phyloP scores from a whole-genome alignment of 2,888 invertebrate genomes.

The Tineola bisselliella region DNA sequence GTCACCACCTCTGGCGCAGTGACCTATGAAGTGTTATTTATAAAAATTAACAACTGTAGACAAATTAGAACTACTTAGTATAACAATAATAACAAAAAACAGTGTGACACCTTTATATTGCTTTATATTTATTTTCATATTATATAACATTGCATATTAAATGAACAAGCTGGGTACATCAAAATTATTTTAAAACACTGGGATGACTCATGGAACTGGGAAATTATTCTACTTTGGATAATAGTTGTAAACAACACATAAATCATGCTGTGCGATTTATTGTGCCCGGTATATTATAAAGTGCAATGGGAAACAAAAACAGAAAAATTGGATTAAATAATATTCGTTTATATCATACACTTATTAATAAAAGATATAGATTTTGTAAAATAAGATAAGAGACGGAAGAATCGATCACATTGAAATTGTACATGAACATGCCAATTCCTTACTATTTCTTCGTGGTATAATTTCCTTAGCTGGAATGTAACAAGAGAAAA shows the following conservation, averaged over 20 bases:
- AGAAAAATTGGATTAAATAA: not conserved
- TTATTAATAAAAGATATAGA: not conserved
- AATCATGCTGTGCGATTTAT: not conserved
- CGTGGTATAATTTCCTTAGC: slow-evolving; percentile 63
- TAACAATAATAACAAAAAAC: too few relatives aligned
- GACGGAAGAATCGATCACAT: not conserved
- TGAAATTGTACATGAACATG: slow-evolving; percentile 20
- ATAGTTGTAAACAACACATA: not conserved
- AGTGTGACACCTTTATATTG: too few relatives aligned
- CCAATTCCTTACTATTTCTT: slow-evolving; percentile 58
- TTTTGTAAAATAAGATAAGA: not conserved
- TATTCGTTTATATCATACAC: not conserved
- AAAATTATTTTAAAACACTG: too few relatives aligned
- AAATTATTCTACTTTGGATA: too few relatives aligned
- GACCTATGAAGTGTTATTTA: not conserved
- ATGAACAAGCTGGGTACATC: not conserved
- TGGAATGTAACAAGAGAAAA: slow-evolving; percentile 40
- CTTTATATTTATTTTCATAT: too few relatives aligned
- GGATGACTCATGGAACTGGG: too few relatives aligned
- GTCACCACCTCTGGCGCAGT: slow-evolving; percentile 54
- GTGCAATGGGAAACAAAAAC: not conserved
- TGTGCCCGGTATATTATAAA: too few relatives aligned
- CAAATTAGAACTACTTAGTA: too few relatives aligned
- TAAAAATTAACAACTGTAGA: not conserved
- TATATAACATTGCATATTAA: not conserved